Conservation (phyloP, 2,797 vertebrate genomes). For the Malacoctenus gilli region DNA sequence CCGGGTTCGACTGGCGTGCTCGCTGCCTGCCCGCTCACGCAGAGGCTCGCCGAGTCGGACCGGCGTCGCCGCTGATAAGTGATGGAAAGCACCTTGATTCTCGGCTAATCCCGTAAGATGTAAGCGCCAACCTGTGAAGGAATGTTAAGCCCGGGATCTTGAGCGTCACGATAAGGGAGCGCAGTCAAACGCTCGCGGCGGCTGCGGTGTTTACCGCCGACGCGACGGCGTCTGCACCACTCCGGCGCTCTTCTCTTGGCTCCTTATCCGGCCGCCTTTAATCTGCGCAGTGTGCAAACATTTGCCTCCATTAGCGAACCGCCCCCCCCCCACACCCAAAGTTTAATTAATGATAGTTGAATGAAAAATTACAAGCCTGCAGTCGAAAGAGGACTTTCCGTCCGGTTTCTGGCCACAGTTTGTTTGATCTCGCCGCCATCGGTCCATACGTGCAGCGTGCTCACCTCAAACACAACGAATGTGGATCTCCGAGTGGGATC, state of each 20-base stretch:
- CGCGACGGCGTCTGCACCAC: slow-evolving; percentile 2
- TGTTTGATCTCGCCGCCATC: no score
- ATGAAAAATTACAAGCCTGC: background rate
- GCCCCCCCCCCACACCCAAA: slow-evolving; percentile 5
- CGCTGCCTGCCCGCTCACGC: slow-evolving; percentile 6
- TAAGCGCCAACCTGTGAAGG: slow-evolving; percentile 23
- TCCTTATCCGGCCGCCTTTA: slow-evolving; percentile 1
- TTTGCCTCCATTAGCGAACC: slow-evolving; percentile 32
- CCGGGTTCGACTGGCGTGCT: background rate
- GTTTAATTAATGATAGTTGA: slow-evolving; percentile 8
- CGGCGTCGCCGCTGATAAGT: slow-evolving; percentile 40
- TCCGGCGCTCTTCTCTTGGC: slow-evolving; percentile 11
- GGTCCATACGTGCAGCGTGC: no score
- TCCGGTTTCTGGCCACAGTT: no score
- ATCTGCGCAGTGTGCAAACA: slow-evolving; percentile 11
- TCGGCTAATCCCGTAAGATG: slow-evolving; percentile 40
- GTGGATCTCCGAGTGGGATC: slow-evolving; percentile 5
- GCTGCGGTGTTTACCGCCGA: slow-evolving; percentile 18
- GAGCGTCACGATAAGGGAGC: slow-evolving; percentile 27
- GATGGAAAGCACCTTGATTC: slow-evolving; percentile 41
- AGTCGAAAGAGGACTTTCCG: no score
- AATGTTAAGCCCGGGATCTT: slow-evolving; percentile 44
- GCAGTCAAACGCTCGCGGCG: slow-evolving; percentile 5
- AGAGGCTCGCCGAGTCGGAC: slow-evolving; percentile 3
- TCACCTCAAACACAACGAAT: slow-evolving; percentile 1